phyloP scores from a whole-genome alignment of 2,888 invertebrate species.

The Drosophila mayaguana region DNA sequence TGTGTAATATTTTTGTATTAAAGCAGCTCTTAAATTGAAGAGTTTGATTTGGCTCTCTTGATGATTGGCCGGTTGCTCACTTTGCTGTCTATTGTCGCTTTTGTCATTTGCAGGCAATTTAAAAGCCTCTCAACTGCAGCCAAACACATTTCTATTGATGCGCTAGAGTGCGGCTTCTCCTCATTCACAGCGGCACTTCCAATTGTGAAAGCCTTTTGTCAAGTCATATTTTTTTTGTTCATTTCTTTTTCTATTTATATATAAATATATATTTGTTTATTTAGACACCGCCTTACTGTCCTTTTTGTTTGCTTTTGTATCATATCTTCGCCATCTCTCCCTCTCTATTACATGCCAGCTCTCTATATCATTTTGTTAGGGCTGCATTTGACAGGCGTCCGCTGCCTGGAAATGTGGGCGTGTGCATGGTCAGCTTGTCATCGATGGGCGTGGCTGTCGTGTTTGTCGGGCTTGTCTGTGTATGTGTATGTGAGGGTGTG shows the following conservation, averaged over 20 bases:
- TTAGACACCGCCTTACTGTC: conserved; percentile 33
- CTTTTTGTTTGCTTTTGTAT: conserved; percentile 30
- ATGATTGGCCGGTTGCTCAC: conserved; percentile 12
- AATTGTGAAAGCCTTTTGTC: conserved; percentile 48
- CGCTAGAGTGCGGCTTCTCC: background rate
- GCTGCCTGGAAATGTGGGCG: conserved; percentile 55
- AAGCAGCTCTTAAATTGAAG: conserved; percentile 8
- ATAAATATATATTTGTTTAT: conserved; percentile 33
- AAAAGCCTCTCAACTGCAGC: conserved; percentile 45
- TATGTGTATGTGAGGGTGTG: conserved; percentile 23
- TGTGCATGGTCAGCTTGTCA: conserved; percentile 62
- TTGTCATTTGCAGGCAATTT: conserved; percentile 42
- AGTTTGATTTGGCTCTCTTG: conserved; percentile 16
- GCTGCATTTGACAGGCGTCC: conserved; percentile 56
- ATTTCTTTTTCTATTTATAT: conserved; percentile 32
- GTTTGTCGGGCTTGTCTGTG: background rate
- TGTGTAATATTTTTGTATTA: background rate
- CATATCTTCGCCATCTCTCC: conserved; percentile 6
- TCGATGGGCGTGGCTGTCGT: conserved; percentile 53
- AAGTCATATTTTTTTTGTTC: conserved; percentile 47
- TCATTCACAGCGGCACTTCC: conserved; percentile 41
- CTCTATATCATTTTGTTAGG: conserved; percentile 39
- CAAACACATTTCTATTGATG: conserved; percentile 38
- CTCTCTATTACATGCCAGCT: conserved; percentile 5
- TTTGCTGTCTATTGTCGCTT: conserved; percentile 22